phyloP scores from a whole-genome alignment of 2,113 vertebrate species.

The Planiliza haematocheilus region DNA sequence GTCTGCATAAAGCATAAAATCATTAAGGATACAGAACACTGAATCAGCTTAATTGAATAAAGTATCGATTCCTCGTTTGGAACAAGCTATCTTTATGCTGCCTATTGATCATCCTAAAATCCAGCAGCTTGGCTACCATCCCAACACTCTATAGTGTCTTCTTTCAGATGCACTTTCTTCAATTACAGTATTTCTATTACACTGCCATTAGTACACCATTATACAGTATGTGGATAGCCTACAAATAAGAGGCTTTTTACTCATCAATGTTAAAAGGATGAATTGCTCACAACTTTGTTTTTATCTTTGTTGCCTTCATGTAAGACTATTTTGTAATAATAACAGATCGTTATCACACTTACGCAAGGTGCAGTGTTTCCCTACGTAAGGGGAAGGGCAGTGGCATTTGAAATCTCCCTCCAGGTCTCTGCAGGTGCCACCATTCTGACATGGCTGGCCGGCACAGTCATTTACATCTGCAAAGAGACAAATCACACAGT shows the following conservation, averaged over 20 bases:
- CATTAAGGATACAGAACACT: constrained; percentile 23
- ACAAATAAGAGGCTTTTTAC: neutral
- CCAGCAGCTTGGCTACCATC: constrained; percentile 20
- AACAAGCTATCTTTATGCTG: neutral
- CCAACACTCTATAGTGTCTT: constrained; percentile 4
- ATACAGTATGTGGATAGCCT: neutral
- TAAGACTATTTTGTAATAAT: neutral
- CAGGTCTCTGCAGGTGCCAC: constrained; percentile 84
- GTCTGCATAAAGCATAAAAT: neutral
- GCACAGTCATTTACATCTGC: constrained; percentile 85
- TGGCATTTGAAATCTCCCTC: constrained; percentile 84
- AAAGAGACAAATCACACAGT: constrained; percentile 15
- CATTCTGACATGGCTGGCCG: constrained; percentile 85
- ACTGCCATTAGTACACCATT: neutral
- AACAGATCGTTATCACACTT: constrained; percentile 64
- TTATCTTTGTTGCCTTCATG: neutral
- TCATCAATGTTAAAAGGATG: too few relatives aligned
- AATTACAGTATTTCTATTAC: constrained; percentile 20
- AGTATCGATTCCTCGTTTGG: constrained; percentile 42
- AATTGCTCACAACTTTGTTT: neutral
- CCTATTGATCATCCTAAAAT: constrained; percentile 36
- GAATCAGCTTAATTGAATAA: constrained; percentile 21
- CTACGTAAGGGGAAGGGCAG: constrained; percentile 88
- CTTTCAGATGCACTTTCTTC: neutral
- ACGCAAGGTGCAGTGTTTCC: constrained; percentile 85